Percentiles rank a stretch among this genome's conserved stretches.
Evolutionary conservation across 2,888 invertebrate species (phyloP).

Genomic region (Temnothorax ravouxi): DNA sequence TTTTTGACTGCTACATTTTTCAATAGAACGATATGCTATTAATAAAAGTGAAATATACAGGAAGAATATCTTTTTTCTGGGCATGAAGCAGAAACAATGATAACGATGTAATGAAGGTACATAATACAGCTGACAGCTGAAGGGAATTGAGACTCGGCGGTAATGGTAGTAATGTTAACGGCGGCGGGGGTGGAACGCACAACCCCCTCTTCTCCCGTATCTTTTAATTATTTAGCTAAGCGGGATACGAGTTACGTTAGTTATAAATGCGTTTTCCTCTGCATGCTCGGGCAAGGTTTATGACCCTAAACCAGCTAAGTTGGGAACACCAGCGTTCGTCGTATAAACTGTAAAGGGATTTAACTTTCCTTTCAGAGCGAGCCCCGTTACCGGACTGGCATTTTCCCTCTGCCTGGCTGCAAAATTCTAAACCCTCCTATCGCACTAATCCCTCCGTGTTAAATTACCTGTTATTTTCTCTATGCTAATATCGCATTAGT

Average conservation of each 20-base stretch:
- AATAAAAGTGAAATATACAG: background rate
- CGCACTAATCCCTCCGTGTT: constrained; percentile 72
- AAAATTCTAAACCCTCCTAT: constrained; percentile 75
- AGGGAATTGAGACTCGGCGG: constrained; percentile 56
- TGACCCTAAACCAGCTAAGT: constrained; percentile 84
- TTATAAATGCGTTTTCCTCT: constrained; percentile 82
- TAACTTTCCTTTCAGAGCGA: constrained; percentile 84
- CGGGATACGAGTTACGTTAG: constrained; percentile 80
- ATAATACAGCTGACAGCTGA: constrained; percentile 52
- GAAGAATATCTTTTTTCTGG: background rate
- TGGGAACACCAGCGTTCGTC: constrained; percentile 80
- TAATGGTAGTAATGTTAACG: constrained; percentile 62
- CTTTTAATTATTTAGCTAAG: constrained; percentile 85
- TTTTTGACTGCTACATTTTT: background rate
- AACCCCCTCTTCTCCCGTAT: constrained; percentile 77
- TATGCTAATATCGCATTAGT: constrained; percentile 72
- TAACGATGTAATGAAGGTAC: constrained; percentile 27
- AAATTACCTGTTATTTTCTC: constrained; percentile 74
- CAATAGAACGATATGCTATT: background rate
- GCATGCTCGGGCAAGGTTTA: constrained; percentile 81
- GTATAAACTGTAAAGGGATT: constrained; percentile 85
- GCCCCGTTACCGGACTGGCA: constrained; percentile 76
- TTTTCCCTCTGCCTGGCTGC: constrained; percentile 75
- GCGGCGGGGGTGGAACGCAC: constrained; percentile 65
- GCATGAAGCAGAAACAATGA: background rate